Conservation (phyloP, 1,140 invertebrate genomes). For the Pseudomyrmex concolor region DNA sequence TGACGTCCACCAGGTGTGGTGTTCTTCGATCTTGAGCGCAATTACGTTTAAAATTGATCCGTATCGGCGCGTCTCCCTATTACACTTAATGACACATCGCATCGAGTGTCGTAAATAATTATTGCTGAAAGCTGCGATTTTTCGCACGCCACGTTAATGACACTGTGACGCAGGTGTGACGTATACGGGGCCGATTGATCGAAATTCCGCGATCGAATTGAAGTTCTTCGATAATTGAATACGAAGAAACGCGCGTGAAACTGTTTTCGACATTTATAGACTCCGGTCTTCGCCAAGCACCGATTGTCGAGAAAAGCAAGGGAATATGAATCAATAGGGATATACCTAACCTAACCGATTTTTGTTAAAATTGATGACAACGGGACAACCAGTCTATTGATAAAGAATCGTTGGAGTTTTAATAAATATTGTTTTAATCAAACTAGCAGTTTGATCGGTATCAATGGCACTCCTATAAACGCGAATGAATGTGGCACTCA, state of each 20-base stretch:
- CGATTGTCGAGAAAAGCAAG: not conserved
- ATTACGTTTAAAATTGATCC: constrained; percentile 42
- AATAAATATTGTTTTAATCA: constrained; percentile 15
- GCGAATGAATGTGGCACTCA: not conserved
- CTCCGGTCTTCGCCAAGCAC: not conserved
- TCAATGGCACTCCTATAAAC: not conserved
- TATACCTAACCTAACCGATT: too few relatives aligned
- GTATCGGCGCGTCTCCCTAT: not conserved
- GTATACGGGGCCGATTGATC: not conserved
- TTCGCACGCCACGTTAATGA: constrained; percentile 37
- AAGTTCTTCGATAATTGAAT: constrained; percentile 18
- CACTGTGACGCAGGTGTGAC: not conserved
- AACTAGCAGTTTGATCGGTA: too few relatives aligned
- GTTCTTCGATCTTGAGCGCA: not conserved
- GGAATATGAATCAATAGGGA: too few relatives aligned
- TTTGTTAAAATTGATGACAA: too few relatives aligned
- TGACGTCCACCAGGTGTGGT: constrained; percentile 15
- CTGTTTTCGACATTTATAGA: not conserved
- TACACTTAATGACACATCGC: not conserved
- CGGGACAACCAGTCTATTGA: too few relatives aligned
- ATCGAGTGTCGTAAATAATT: constrained; percentile 30
- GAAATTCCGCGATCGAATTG: constrained; percentile 17
- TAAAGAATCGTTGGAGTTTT: too few relatives aligned
- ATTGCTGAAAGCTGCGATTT: constrained; percentile 36
- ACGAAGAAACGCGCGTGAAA: not conserved